Percentiles rank a stretch among this genome's conserved stretches.
Conservation (phyloP, 1,140 invertebrate genomes). For the Aethina tumida region DNA sequence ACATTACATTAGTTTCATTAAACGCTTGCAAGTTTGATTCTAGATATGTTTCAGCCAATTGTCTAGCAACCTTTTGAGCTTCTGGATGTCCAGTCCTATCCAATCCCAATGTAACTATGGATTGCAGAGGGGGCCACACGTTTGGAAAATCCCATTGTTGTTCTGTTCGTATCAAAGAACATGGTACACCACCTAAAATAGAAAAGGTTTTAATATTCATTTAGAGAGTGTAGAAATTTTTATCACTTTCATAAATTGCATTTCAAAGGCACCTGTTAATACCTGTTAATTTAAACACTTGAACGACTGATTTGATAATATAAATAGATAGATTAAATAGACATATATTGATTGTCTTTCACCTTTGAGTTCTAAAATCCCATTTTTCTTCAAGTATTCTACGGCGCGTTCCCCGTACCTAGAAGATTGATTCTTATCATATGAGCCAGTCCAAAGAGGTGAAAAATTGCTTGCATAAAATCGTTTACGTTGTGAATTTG, state of each 20-base stretch:
- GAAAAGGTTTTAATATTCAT: no score
- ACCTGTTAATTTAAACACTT: no score
- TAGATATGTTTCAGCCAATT: conserved; percentile 63
- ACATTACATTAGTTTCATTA: conserved; percentile 47
- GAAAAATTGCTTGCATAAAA: conserved; percentile 59
- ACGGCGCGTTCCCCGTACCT: conserved; percentile 37
- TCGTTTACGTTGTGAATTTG: conserved; percentile 27
- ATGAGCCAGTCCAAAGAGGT: conserved; percentile 50
- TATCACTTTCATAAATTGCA: no score
- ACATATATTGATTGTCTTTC: conserved; percentile 40
- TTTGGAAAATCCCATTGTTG: conserved; percentile 89
- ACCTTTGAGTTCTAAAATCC: conserved; percentile 35
- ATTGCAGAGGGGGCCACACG: conserved; percentile 77
- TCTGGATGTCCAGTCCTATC: conserved; percentile 42
- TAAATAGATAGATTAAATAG: no score
- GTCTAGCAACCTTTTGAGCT: conserved; percentile 52
- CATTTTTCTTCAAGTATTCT: conserved; percentile 40
- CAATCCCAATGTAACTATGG: conserved; percentile 61
- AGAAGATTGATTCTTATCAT: conserved; percentile 1
- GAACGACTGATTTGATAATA: no score
- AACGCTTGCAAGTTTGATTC: conserved; percentile 56
- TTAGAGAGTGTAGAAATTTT: no score
- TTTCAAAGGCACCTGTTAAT: no score
- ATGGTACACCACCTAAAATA: no score
- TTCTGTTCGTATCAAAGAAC: conserved; percentile 53